Base-by-base conservation (phyloP, 2,888 invertebrate genomes). In the Napeogenes inachia region DNA sequence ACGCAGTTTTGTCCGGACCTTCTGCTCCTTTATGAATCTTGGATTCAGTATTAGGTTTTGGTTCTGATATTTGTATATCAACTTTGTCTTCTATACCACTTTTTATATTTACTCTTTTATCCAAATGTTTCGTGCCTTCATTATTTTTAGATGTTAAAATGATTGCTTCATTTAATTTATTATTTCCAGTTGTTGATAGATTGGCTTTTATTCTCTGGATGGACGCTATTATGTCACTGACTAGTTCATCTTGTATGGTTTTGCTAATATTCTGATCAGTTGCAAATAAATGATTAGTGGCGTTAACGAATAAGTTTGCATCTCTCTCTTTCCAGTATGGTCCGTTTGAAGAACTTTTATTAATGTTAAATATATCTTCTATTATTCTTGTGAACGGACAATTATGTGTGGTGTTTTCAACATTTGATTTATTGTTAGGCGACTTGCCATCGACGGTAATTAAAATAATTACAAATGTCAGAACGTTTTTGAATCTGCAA, bases 281-380 rank as follows among this genome's bases (percentile, higher is more conserved):
- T 5, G 69, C 71, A 30, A 82, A 21, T 21, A 21, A 79, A 1
- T 83, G 75, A 80, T 91, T 87, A 85, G 93, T 91, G 45, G 92
- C 86, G 74, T 92, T 82, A 10, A 88, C 62, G 46, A 94, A 75
- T 90, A 91, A 65, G 84, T 89, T 72, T 82, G 94, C 82, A 92
- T 93, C 74, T 89, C 83, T 72, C 56, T 82, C 81, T 72, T 80
- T 79, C 56, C 35, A 58, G 30, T 54, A 61, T 2, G 57, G 57
- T 5, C 75, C 58, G 4, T 75, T 70, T 21, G 76, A 74, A 13
- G 75, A 55, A 12, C 21, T 81, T 72, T 76, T 84, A 61, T 79
- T 79, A 13, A 79, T 77, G 76, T 85, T 88, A 62, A 89, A 88
- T 32, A 89, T 87, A 33, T 89, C 89, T 79, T 89, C 88, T 33